Percentiles rank a stretch among this genome's conserved stretches.
Conservation (phyloP, 2,113 vertebrate genomes). For the Hippocampus zosterae region DNA sequence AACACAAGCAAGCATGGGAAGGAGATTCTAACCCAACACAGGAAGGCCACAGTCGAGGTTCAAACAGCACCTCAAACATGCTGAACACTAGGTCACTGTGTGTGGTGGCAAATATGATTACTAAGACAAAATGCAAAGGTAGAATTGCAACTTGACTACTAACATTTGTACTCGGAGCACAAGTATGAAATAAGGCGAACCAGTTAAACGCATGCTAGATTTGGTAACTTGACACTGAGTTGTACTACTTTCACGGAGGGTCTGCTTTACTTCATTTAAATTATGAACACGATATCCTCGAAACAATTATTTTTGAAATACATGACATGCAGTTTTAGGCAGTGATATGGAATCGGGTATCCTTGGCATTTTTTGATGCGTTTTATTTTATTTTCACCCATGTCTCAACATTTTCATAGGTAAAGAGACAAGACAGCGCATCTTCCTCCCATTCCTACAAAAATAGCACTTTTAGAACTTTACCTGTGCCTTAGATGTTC, state of each 20-base stretch:
- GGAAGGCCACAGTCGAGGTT: too few species aligned
- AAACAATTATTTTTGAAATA: too few species aligned
- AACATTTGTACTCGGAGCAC: too few species aligned
- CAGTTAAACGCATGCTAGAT: neutral
- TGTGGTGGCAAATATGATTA: too few species aligned
- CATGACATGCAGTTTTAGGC: too few species aligned
- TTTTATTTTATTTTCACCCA: neutral
- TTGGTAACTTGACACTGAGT: neutral
- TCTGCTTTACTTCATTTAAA: neutral
- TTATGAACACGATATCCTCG: neutral
- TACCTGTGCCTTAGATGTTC: conserved; percentile 54
- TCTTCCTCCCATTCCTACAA: conserved; percentile 27
- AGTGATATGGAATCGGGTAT: neutral
- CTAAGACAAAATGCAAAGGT: too few species aligned
- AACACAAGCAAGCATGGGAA: too few species aligned
- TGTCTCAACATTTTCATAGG: conserved; percentile 25
- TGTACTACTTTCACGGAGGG: neutral
- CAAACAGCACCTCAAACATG: too few species aligned
- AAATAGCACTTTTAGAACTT: conserved; percentile 35
- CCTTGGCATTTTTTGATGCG: neutral
- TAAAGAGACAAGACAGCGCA: conserved; percentile 28
- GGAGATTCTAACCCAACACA: too few species aligned
- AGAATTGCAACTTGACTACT: too few species aligned
- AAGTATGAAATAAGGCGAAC: too few species aligned
- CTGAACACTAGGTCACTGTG: too few species aligned